These are phyloP conservation scores for Suncus etruscus DNA, from an alignment of 2,113 vertebrate genomes.

Conservation along the genomic window DNA sequence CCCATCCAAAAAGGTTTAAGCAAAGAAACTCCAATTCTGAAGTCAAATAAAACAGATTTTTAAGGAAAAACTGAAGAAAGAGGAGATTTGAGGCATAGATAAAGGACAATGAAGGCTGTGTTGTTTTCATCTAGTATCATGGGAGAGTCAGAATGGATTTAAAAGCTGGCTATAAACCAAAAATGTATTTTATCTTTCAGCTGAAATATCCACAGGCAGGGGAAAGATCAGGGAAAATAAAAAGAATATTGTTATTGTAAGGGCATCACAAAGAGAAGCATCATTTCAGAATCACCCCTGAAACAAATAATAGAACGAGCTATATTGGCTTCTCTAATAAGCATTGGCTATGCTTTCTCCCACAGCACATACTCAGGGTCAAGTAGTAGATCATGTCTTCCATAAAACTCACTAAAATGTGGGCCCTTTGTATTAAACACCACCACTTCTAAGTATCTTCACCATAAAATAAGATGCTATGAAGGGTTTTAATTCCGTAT, in stretches of 20 bases:
- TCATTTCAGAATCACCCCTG: slow-evolving; percentile 41
- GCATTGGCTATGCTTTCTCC: neutral
- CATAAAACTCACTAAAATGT: slow-evolving; percentile 30
- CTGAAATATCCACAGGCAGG: slow-evolving; percentile 61
- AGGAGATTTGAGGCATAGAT: neutral
- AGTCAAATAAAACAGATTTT: slow-evolving; percentile 2
- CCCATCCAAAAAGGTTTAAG: neutral
- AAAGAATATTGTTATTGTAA: slow-evolving; percentile 68
- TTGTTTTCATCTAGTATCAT: slow-evolving; percentile 25
- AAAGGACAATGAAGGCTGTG: neutral
- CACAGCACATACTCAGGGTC: slow-evolving; percentile 33
- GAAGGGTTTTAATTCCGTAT: slow-evolving; percentile 78
- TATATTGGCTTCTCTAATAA: slow-evolving; percentile 17
- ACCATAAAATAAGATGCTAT: slow-evolving; percentile 63
- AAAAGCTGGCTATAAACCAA: slow-evolving; percentile 45
- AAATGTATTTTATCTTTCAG: slow-evolving; percentile 60
- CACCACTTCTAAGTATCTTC: slow-evolving; percentile 1
- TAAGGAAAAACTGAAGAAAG: slow-evolving; percentile 36
- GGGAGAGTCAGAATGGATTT: slow-evolving; percentile 49
- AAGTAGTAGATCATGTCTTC: slow-evolving; percentile 54
- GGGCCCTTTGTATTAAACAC: slow-evolving; percentile 53
- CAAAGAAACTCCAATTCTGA: slow-evolving; percentile 1
- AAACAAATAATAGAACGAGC: slow-evolving; percentile 67
- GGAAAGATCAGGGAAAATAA: slow-evolving; percentile 71
- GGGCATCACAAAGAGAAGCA: slow-evolving; percentile 58